Conservation (phyloP, 1,140 invertebrate species). For the Propsilocerus akamusi region DNA sequence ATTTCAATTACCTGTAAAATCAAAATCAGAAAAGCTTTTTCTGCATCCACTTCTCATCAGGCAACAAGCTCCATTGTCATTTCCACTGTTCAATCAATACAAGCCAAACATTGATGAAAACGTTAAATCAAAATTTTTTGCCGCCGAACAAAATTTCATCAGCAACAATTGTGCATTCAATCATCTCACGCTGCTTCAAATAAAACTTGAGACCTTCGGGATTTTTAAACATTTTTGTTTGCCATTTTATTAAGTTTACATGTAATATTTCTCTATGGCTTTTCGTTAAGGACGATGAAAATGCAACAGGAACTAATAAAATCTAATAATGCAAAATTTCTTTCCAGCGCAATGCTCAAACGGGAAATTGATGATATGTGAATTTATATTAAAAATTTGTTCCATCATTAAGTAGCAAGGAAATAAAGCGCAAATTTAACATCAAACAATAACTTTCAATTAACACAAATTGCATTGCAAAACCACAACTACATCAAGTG, state of each 20-base stretch:
- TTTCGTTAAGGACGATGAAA: too few species aligned
- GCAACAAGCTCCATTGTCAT: not conserved
- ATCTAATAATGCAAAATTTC: too few species aligned
- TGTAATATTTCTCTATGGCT: too few species aligned
- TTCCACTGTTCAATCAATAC: not conserved
- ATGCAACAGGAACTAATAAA: too few species aligned
- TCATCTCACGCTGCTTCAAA: not conserved
- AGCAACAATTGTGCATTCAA: not conserved
- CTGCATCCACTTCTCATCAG: not conserved
- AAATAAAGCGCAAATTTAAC: too few species aligned
- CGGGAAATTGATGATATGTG: too few species aligned
- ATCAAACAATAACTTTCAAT: too few species aligned
- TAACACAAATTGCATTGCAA: too few species aligned
- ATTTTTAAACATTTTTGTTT: not conserved
- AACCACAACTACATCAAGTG: too few species aligned
- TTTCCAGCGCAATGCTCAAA: too few species aligned
- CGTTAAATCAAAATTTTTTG: not conserved
- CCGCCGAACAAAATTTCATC: not conserved
- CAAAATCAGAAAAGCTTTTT: not conserved
- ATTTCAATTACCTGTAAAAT: not conserved
- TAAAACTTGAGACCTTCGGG: not conserved
- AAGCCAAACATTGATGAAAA: not conserved
- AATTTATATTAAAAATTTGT: too few species aligned
- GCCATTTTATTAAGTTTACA: not conserved
- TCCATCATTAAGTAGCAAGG: too few species aligned